Base-by-base conservation (phyloP, 2,113 vertebrate species). In the Xenopus laevis region DNA sequence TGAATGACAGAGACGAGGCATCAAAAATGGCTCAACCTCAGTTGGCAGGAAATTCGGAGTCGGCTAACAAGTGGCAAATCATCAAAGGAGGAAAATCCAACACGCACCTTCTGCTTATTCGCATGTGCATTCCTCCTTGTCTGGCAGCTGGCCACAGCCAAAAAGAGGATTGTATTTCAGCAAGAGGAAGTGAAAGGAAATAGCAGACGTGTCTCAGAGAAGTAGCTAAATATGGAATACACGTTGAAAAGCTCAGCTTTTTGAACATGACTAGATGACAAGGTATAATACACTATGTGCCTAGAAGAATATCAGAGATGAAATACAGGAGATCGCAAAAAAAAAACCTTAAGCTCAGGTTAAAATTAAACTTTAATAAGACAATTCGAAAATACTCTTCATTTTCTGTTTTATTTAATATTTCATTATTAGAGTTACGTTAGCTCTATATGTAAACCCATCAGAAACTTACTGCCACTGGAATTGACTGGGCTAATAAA, bases 31-130 rank as follows among this genome's bases (percentile, higher is more conserved):
- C 72, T 74, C 64, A 63, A 40, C 73, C 64, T 75, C 58, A 33
- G 53, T 70, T 77, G 74, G 66, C 74, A 77, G 67, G 59, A 70
- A 59, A 77, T 77, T 52, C 62, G 67, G 67, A 77, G 68, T 68
- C 67, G 74, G 66, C 67, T 69, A 77, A 77, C 74, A 70, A 77
- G 74, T 77, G 74, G 74, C 74, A 77, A 61, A 70, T 77, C 74
- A 70, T 77, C 74, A 77, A 77, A 77, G 74, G 59, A 20, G 67
- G 59, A 50, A 40, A 21, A 52, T 70, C 59, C 74, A 61, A 77
- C 67, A 30, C 53, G 74, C 74, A 77, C 74, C 74, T 77, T 77
- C 74, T 63, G 68, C 60, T 60, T 59, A 68, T 40, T 50, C 59
- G 66, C 40, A 70, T 77, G 74, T 64, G 33, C 66, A 77, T 77